These are phyloP conservation scores for Pagetopsis macropterus DNA, from an alignment of 2,797 vertebrate species.

Conservation along the genomic window DNA sequence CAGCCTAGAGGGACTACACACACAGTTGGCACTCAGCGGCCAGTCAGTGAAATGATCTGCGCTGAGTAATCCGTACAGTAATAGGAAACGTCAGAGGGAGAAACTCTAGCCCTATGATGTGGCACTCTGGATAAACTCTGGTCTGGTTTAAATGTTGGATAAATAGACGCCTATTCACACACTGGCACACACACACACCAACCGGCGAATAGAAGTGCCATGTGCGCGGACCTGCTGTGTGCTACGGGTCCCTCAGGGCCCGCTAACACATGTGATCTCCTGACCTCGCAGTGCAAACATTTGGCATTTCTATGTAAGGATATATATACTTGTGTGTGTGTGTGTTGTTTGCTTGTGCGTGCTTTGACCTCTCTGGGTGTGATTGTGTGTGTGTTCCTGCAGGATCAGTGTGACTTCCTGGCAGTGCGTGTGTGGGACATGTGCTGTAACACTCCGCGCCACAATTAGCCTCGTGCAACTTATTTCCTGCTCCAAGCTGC, in stretches of 20 bases:
- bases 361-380: conserved; percentile 44
- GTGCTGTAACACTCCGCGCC: conserved; percentile 57
- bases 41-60: conserved; percentile 46
- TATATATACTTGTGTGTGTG: conserved; percentile 12
- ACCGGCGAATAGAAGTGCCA: conserved; percentile 47
- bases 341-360: conserved; percentile 17
- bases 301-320: conserved; percentile 46
- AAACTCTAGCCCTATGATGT: conserved; percentile 67
- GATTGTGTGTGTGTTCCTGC: conserved; percentile 26
- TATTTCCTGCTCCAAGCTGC: conserved; percentile 63
- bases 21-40: conserved; percentile 28
- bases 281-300: conserved; percentile 73
- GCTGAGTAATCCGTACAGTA: conserved; percentile 58
- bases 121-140: conserved; percentile 72
- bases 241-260: conserved; percentile 61
- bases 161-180: conserved; percentile 65
- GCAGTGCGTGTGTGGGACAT: conserved; percentile 45
- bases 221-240: conserved; percentile 60
- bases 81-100: conserved; percentile 53
- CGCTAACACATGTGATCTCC: conserved; percentile 69
- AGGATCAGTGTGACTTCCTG: conserved; percentile 4
- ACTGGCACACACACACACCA: conserved; percentile 34
- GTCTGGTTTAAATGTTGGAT: conserved; percentile 55
- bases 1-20: neutral
- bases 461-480: conserved; percentile 72